Conservation (phyloP, 2,888 invertebrate genomes). For the Hydraecia micacea region DNA sequence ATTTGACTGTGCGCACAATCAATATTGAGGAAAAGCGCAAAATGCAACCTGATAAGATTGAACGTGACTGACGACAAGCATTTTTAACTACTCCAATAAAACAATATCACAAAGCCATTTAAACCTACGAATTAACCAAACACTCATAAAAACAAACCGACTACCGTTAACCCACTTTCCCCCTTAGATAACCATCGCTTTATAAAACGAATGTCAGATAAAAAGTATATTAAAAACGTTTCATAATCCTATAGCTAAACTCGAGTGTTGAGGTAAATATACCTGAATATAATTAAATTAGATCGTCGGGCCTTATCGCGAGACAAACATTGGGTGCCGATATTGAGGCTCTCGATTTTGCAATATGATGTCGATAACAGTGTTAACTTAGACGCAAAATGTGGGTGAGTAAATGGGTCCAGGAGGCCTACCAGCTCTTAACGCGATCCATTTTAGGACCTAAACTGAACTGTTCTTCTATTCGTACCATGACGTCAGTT, state of each 20-base stretch:
- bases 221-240: slow-evolving; percentile 50
- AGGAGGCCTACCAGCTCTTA: too few relatives aligned
- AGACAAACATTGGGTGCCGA: slow-evolving; percentile 22
- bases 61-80: background rate
- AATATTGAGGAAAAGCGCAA: too few relatives aligned
- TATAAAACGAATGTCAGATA: slow-evolving; percentile 50
- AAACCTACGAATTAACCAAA: slow-evolving; percentile 1
- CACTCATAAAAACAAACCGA: slow-evolving; percentile 14
- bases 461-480: too few relatives aligned
- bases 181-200: slow-evolving; percentile 25
- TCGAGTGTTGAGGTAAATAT: slow-evolving; percentile 48
- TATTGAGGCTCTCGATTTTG: slow-evolving; percentile 29
- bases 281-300: slow-evolving; percentile 55
- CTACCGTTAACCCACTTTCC: slow-evolving; percentile 26
- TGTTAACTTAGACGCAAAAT: background rate
- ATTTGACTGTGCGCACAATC: too few relatives aligned
- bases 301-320: slow-evolving; percentile 30
- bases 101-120: slow-evolving; percentile 5
- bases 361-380: slow-evolving; percentile 40
- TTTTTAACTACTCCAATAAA: background rate
- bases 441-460: too few relatives aligned
- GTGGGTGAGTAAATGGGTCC: background rate
- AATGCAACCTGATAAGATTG: too few relatives aligned
- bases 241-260: slow-evolving; percentile 31
- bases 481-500: too few relatives aligned